Percentiles rank a stretch among this genome's conserved stretches.
Conservation (phyloP, 1,140 invertebrate genomes). For the Ephestia elutella region DNA sequence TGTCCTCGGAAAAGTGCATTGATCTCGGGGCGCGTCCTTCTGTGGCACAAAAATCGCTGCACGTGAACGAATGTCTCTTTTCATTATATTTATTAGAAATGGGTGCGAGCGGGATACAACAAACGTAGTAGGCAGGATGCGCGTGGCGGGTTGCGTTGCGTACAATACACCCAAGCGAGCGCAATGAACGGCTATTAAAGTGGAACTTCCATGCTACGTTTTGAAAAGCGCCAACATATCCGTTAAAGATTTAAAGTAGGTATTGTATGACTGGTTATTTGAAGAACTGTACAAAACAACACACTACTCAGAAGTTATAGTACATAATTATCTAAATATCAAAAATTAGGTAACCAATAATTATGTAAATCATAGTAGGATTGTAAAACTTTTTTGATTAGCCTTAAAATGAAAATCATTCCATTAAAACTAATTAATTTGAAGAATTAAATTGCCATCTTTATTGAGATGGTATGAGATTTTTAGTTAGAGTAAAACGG, state of each 20-base stretch:
- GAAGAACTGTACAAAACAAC: neutral
- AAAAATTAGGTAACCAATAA: too few species aligned
- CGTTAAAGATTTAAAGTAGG: conserved; percentile 25
- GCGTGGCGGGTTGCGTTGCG: conserved; percentile 63
- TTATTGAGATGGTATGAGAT: too few species aligned
- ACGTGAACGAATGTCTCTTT: conserved; percentile 61
- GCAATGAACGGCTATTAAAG: conserved; percentile 68
- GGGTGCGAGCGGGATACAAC: conserved; percentile 50
- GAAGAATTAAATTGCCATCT: too few species aligned
- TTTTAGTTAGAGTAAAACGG: too few species aligned
- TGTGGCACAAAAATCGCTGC: conserved; percentile 69
- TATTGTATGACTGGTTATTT: neutral
- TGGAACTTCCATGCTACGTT: conserved; percentile 58
- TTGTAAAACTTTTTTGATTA: too few species aligned
- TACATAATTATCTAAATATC: too few species aligned
- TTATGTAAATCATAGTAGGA: too few species aligned
- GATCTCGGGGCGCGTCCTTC: conserved; percentile 69
- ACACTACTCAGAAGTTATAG: too few species aligned
- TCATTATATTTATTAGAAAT: conserved; percentile 25
- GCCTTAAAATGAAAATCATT: too few species aligned
- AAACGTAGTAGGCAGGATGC: conserved; percentile 68
- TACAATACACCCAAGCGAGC: conserved; percentile 69
- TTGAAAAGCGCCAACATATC: conserved; percentile 65
- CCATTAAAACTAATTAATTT: too few species aligned
- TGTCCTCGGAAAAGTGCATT: conserved; percentile 72